Percentiles rank a stretch among this genome's conserved stretches.
These are phyloP conservation scores for Bothrops jararaca DNA, from an alignment of 2,113 vertebrate genomes.

Conservation along the genomic window DNA sequence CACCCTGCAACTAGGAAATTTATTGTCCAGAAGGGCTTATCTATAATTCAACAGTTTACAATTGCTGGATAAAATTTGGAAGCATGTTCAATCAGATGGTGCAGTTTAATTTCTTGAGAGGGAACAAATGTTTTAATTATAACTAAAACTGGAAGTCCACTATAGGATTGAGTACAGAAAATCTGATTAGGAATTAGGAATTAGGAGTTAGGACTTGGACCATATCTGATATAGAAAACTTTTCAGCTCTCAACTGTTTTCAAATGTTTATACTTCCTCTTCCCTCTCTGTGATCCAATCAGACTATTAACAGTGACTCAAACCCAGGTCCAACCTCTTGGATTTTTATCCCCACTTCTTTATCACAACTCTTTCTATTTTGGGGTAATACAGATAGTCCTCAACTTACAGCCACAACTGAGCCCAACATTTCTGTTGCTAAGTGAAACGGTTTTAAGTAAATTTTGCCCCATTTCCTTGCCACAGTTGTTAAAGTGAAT, in stretches of 20 bases:
- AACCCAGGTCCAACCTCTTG: not conserved
- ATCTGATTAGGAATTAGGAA: not conserved
- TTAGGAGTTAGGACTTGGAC: not conserved
- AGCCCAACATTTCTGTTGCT: not conserved
- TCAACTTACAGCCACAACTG: not conserved
- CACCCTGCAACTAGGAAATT: not conserved
- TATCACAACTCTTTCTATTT: not conserved
- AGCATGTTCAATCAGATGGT: conserved; percentile 8
- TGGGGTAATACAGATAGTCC: not conserved
- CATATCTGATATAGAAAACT: not conserved
- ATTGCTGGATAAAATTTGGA: conserved; percentile 17
- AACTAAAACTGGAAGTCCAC: not conserved
- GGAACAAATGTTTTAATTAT: conserved; percentile 11
- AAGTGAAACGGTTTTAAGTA: not conserved
- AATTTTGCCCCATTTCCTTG: not conserved
- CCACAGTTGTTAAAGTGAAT: not conserved
- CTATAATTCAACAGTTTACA: conserved; percentile 25
- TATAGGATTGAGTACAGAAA: not conserved
- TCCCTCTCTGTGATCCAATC: not conserved
- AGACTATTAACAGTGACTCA: not conserved
- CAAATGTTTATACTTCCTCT: not conserved
- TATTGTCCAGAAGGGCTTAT: conserved; percentile 21
- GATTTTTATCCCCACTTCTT: not conserved
- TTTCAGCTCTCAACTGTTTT: not conserved
- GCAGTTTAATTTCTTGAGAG: not conserved